A percentile compares a stretch with the other conserved stretches of the same genome.
Evolutionary conservation across 2,888 invertebrate genomes (phyloP).

Genomic region (Campoplex capitator): DNA sequence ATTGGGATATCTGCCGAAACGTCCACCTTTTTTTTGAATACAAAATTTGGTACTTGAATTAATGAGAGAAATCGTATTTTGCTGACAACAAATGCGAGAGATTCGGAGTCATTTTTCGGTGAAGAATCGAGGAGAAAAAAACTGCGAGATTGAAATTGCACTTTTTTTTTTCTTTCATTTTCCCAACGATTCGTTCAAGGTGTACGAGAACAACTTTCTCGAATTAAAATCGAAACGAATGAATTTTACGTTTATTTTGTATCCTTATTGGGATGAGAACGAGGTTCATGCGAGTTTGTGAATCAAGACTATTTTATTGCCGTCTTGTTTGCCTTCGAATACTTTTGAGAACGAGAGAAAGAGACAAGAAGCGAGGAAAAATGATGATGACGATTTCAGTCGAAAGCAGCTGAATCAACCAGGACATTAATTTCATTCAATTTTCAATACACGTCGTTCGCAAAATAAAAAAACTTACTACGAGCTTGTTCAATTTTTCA

Average conservation of each 20-base stretch:
- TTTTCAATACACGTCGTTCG: background rate
- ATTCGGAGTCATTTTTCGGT: background rate
- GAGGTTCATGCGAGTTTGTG: slow-evolving; percentile 5
- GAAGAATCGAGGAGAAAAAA: background rate
- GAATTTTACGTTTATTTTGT: background rate
- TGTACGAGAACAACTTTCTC: slow-evolving; percentile 19
- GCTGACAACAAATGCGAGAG: background rate
- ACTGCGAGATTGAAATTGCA: background rate
- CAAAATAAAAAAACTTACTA: background rate
- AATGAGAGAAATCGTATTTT: background rate
- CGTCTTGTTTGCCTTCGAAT: background rate
- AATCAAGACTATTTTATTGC: background rate
- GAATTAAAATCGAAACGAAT: background rate
- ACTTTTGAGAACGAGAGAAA: background rate
- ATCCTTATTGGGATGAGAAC: slow-evolving; percentile 3
- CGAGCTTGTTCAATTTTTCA: background rate
- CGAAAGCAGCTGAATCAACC: background rate
- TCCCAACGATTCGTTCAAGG: background rate
- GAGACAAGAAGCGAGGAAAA: background rate
- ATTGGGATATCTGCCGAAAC: background rate
- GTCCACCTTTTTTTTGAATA: background rate
- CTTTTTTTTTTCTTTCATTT: background rate
- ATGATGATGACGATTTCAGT: background rate
- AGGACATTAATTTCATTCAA: background rate
- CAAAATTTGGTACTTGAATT: background rate